These are phyloP conservation scores for Protula sp. DNA, from an alignment of 2,888 invertebrate species.

Conservation along the genomic window DNA sequence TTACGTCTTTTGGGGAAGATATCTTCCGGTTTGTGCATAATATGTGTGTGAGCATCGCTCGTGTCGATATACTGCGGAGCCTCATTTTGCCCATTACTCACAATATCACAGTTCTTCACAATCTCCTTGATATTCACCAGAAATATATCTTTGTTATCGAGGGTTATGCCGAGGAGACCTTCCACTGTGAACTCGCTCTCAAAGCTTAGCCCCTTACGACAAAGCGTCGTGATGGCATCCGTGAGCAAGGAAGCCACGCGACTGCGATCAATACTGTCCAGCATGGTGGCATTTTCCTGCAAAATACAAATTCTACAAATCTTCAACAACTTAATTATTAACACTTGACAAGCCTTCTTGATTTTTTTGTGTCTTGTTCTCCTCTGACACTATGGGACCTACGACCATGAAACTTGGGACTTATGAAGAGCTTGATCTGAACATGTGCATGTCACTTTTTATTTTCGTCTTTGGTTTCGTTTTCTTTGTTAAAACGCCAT, in stretches of 20 bases:
- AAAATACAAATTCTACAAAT: no score
- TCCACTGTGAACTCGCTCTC: slow-evolving; percentile 16
- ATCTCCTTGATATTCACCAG: slow-evolving; percentile 23
- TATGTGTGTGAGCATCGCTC: not conserved
- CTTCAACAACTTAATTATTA: no score
- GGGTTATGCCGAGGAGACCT: slow-evolving; percentile 21
- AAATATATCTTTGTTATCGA: slow-evolving; percentile 21
- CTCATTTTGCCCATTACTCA: not conserved
- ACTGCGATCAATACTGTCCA: no score
- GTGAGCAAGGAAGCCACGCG: slow-evolving; percentile 13
- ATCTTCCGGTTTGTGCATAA: not conserved
- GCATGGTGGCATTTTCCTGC: no score
- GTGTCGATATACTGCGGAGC: not conserved
- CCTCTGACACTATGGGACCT: no score
- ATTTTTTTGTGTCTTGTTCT: no score
- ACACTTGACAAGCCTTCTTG: no score
- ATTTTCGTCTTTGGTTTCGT: no score
- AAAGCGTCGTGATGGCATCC: slow-evolving; percentile 16
- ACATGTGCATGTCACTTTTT: no score
- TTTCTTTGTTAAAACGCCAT: no score
- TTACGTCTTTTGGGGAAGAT: not conserved
- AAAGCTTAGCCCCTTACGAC: slow-evolving; percentile 11
- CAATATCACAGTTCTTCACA: not conserved
- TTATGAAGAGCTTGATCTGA: no score
- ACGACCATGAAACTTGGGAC: no score